A percentile compares a stretch with the other conserved stretches of the same genome.
Evolutionary conservation across 2,888 invertebrate species (phyloP).

Genomic region (Drepana falcataria): DNA sequence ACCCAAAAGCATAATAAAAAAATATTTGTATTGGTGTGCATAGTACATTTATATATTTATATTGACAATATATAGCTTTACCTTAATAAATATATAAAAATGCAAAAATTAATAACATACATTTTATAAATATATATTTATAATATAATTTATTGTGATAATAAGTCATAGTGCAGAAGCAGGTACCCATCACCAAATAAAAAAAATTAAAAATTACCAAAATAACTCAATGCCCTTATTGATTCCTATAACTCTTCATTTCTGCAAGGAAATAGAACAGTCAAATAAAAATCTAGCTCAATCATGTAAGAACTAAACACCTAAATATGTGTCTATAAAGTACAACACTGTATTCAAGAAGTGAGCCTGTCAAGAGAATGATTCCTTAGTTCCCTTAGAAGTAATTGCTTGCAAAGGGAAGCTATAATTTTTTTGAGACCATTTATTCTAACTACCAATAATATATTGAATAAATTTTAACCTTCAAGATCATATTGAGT

Average conservation of each 20-base stretch:
- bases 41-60: not conserved
- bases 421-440: not conserved
- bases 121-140: no score
- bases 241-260: constrained; percentile 57
- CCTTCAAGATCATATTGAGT: not conserved
- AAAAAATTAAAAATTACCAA: constrained; percentile 49
- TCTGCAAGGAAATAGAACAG: constrained; percentile 52
- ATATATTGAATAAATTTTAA: not conserved
- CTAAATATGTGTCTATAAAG: no score
- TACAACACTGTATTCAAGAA: no score
- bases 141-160: no score
- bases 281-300: constrained; percentile 9
- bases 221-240: constrained; percentile 21
- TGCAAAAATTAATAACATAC: no score
- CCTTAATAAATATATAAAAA: no score
- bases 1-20: not conserved
- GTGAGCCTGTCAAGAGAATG: no score
- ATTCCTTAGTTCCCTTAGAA: no score
- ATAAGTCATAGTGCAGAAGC: not conserved
- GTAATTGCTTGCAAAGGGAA: not conserved
- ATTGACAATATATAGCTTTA: no score
- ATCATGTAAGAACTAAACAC: no score
- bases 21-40: not conserved
- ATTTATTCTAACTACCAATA: not conserved
- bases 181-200: constrained; percentile 43